A percentile compares a stretch with the other conserved stretches of the same genome.
Conservation (phyloP, 2,888 invertebrate genomes). For the Stegophylla sp. region DNA sequence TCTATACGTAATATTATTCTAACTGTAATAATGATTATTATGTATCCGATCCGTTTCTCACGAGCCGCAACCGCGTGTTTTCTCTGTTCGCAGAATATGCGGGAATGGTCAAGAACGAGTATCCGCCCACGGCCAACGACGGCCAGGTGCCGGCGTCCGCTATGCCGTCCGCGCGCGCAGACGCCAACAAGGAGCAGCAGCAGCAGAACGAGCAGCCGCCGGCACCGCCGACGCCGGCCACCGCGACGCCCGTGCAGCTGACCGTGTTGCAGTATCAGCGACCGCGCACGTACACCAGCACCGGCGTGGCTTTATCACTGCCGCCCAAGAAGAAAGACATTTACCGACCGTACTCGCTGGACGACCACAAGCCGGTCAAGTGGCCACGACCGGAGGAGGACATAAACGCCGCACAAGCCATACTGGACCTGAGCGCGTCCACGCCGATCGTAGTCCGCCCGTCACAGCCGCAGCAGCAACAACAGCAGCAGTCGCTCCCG, state of each 20-base stretch:
- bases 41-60: background rate
- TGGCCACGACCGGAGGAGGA: constrained; percentile 75
- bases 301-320: constrained; percentile 67
- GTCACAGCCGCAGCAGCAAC: constrained; percentile 59
- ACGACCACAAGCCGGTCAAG: constrained; percentile 73
- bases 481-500: too few species aligned
- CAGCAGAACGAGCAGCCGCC: constrained; percentile 22
- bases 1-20: too few species aligned
- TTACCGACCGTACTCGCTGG: constrained; percentile 85
- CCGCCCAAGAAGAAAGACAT: constrained; percentile 92
- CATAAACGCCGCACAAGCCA: constrained; percentile 77
- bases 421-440: constrained; percentile 65
- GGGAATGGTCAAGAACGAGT: constrained; percentile 34
- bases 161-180: constrained; percentile 50
- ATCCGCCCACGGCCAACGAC: constrained; percentile 22
- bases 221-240: constrained; percentile 49
- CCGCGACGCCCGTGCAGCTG: constrained; percentile 41
- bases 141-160: constrained; percentile 34
- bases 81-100: constrained; percentile 40
- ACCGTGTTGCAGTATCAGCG: constrained; percentile 48
- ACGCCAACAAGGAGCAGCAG: too few species aligned
- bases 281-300: constrained; percentile 73
- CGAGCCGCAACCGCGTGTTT: background rate
- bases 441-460: constrained; percentile 67
- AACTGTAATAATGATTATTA: too few species aligned